Base-by-base conservation (phyloP, 2,797 vertebrate species). In the Cercopithecus diana region DNA sequence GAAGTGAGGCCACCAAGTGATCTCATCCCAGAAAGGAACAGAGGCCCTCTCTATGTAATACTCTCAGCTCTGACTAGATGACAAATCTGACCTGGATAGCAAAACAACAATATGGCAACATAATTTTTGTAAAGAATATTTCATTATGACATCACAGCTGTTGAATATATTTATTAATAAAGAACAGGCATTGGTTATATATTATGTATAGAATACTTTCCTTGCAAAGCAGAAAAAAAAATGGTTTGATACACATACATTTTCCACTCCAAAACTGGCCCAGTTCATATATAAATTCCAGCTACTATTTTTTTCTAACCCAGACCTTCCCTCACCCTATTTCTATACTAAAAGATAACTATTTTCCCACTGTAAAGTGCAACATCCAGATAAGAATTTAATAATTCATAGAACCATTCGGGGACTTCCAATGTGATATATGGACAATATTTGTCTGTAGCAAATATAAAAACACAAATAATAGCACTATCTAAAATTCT, bases 381-480 rank as follows among this genome's bases (percentile, higher is more conserved):
- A 84, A 45, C 41, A 90, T 58, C 6, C 52, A 82, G 26, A n/a
- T 87, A 90, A 82, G 15, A 93, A 90, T 26, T 70, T n/a, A 96
- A 91, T 39, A 79, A 84, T 50, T 96, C 50, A 61, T 9, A 61
- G 39, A 81, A 39, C 4, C 48, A 87, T 61, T 87, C 5, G n/a
- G 13, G 22, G 61, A 2, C 3, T 87, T 93, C 48, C 26, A 12
- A 83, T 58, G 9, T 8, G 28, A 87, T 33, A 1, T 2, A 58
- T 0, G 4, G 22, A 33, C 28, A 84, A n/a, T 88, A 92, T 72
- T 39, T 93, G 19, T 84, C 64, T 26, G 0, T 24, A 90, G 76
- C 41, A 88, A 84, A 85, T 43, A 92, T 5, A 93, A 81, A 97
- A 92, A 90, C 58, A 55, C 4, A 75, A 80, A 90, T 39, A 81